Base-by-base conservation (phyloP, 2,888 invertebrate species). In the Melanostoma scalare region DNA sequence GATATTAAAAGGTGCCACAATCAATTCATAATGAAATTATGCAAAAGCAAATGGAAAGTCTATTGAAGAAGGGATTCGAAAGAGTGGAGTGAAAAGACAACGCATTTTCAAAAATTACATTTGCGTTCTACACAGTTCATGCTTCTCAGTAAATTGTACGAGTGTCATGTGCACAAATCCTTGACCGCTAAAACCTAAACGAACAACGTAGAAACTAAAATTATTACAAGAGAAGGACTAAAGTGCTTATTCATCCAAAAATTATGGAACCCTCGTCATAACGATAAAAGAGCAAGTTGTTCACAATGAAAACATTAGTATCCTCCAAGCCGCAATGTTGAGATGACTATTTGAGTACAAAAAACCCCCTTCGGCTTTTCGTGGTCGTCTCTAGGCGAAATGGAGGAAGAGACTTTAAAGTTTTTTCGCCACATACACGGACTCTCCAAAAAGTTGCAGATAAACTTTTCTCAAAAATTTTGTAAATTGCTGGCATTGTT, bases 1-100 rank as follows among this genome's bases (percentile, higher is more conserved):
- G 81, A 81, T 81, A 72, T 75, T 80, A 75, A 80, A 53, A 80
- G 69, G 58, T 72, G 76, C 76, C 81, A 50, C 60, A 76, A 81
- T 80, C 80, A 80, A 75, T 80, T 76, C 65, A 71, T 81, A 81
- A 81, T 72, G 81, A 68, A 67, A 72, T 81, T 76, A 76, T 48
- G 61, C 65, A 40, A 30, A 63, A 58, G 40, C 35, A 48, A 75
- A 69, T 68, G 67, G 52, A 53, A 56, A 69, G 75, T 48, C 20
- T 52, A 20, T 20, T 48, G 8, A 75, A 46, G 48, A 55, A 33
- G 50, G 44, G 10, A 50, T 10, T 44, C 33, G 33, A 10, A 10
- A 36, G 4, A 36, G 33, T 38, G 36, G 30, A 58, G 31, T 33
- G 1, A 44, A 20, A 10, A 35, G 9, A 10, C 30, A 36, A 48